Conservation (phyloP, 2,888 invertebrate genomes). For the Lacanobia wlatinum region DNA sequence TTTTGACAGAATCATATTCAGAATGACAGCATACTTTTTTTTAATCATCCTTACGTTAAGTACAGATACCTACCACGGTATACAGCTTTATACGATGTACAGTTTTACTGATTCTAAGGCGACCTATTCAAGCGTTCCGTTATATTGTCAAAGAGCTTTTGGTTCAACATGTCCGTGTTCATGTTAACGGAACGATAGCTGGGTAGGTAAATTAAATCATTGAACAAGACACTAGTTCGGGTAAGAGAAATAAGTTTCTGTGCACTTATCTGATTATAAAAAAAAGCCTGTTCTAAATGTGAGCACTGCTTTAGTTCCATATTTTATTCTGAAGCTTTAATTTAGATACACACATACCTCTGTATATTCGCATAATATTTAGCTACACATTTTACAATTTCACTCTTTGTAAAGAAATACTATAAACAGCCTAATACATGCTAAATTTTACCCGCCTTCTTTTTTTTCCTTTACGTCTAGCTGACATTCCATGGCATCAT, state of each 20-base stretch:
- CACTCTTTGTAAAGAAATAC: too few relatives aligned
- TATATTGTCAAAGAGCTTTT: constrained; percentile 44
- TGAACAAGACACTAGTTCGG: constrained; percentile 8
- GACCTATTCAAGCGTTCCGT: constrained; percentile 24
- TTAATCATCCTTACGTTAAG: neutral
- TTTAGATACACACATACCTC: neutral
- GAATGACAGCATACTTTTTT: neutral
- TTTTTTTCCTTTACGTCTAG: neutral
- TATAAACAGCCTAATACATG: too few relatives aligned
- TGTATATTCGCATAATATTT: too few relatives aligned
- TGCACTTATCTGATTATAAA: too few relatives aligned
- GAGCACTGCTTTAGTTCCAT: neutral
- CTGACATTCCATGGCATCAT: neutral
- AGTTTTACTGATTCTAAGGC: constrained; percentile 27
- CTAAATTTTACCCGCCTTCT: too few relatives aligned
- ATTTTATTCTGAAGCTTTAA: neutral
- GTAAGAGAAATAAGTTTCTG: constrained; percentile 14
- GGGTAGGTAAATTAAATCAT: constrained; percentile 44
- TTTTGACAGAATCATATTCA: constrained; percentile 14
- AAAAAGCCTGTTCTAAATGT: neutral
- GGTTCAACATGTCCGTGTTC: constrained; percentile 23
- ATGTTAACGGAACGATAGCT: constrained; percentile 33
- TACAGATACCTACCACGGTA: neutral
- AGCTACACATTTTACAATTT: too few relatives aligned
- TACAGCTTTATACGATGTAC: neutral